Evolutionary conservation across 1,140 invertebrate species (phyloP), one percentile per base, ranked within the genome.

Genomic region (Nebria ingens): DNA sequence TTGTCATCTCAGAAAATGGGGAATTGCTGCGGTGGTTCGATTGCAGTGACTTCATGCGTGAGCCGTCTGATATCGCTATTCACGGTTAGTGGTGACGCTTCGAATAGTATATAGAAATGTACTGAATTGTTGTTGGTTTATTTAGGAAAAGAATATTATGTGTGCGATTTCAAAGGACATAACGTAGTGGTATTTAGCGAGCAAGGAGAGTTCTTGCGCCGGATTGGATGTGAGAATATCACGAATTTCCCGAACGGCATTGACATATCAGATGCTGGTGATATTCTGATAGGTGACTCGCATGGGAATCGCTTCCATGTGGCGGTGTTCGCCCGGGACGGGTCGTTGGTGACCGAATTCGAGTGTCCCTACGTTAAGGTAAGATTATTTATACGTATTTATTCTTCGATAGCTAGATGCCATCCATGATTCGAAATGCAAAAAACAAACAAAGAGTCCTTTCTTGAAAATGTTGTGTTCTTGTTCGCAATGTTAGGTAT

Each of bases 231-330:
- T 74, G 92, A 97, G 72, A 92, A 87, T 69, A 84, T 97, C 61
- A 97, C 93, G 61, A 96, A 94, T 71, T 98, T 93, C 72, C 94
- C 94, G 9, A 97, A 97, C 72, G 95, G 95, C 56, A 97, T 98
- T 64, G 94, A 97, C 72, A 93, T 98, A 66, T 94, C 91, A 49
- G 92, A 95, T 73, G 89, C 89, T 58, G 94, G 94, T 40, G 93
- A 97, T 74, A 88, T 98, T 55, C 80, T 97, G 52, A 92, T 98
- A 65, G 94, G 94, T 15, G 94, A 98, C 73, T 96, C 93, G 11
- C 94, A 98, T 76, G 94, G 94, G 13, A 98, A 98, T 77, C 84
- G 93, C 62, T 97, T 97, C 69, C 94, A 97, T 70, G 91, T 97
- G 49, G 92, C 92, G 53, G 91, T 96, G 19, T 97, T 96, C 71